Conservation (phyloP, 1,140 invertebrate species). For the Drosophila cardini region DNA sequence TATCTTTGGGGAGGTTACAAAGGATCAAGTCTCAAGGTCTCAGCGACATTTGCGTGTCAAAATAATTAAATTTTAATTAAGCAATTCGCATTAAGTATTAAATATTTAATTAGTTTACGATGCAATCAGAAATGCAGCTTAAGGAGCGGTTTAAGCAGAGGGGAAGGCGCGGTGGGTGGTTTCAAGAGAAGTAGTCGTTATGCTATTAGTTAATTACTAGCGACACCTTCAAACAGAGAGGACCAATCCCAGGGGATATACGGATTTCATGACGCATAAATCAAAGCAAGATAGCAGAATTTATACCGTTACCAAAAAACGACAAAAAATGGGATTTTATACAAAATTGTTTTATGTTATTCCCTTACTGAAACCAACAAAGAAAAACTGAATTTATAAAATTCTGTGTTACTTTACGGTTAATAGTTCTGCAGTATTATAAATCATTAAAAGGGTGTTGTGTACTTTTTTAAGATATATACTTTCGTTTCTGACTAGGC, state of each 20-base stretch:
- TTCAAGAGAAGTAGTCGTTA: neutral
- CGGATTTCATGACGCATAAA: slow-evolving; percentile 33
- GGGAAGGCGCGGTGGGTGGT: neutral
- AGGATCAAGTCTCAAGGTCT: slow-evolving; percentile 34
- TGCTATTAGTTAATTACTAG: slow-evolving; percentile 40
- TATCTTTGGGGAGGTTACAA: neutral
- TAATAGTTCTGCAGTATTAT: too few species aligned
- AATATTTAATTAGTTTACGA: slow-evolving; percentile 45
- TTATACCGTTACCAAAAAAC: neutral
- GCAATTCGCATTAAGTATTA: slow-evolving; percentile 38
- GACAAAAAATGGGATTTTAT: neutral
- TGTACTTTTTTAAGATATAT: too few species aligned
- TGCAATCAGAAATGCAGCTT: slow-evolving; percentile 28
- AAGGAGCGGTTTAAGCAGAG: slow-evolving; percentile 1
- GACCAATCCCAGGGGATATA: slow-evolving; percentile 32
- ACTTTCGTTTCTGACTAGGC: too few species aligned
- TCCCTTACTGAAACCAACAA: too few species aligned
- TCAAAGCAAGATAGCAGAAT: slow-evolving; percentile 29
- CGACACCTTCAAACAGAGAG: neutral
- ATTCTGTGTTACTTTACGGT: too few species aligned
- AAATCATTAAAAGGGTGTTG: too few species aligned
- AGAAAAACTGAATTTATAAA: too few species aligned
- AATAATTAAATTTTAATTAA: slow-evolving; percentile 50
- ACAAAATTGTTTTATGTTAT: neutral
- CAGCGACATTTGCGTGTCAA: slow-evolving; percentile 46